Evolutionary conservation across 1,140 invertebrate species (phyloP), one percentile per base, ranked within the genome.

Genomic region (Panagrolaimus sp.): DNA sequence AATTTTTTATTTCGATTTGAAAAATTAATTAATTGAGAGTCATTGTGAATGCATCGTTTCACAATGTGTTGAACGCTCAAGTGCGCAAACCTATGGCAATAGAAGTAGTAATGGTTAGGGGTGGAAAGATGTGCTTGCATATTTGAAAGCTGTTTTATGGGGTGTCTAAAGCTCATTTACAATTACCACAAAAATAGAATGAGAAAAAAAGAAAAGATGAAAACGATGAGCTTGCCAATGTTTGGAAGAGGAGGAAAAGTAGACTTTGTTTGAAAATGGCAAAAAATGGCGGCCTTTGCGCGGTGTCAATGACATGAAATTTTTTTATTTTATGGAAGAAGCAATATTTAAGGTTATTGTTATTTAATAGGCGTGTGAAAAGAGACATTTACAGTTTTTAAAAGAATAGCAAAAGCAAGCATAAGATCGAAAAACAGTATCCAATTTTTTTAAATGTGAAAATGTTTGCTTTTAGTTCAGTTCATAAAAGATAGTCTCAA

Each of bases 21-120:
- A 58, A 21, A 58, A 58, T 58, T 58, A 58, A 58, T 58, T 58
- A 58, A 58, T 58, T 58, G 52, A 58, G 52, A 28, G 28, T 21
- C 52, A 58, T 58, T 21, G 52, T 58, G 52, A 58, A 58, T 58
- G 52, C 52, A 58, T 58, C 52, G 17, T 28, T 58, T 38, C 32
- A 38, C 32, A 38, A 4, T 38, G 32, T 38, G 32, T 38, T 38
- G 32, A 38, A 38, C 32, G 32, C 32, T 38, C 7, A 38, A 38
- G 7, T 38, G 32, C 32, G 32, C 32, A 58, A 58, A 58, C 52
- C 28, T 58, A 26, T 58, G 52, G 28, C 21, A 28, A 12, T 28
- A 24, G n/a, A 21, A 52, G n/a, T 52, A 52, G 48, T 52, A 24
- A 24, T 52, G 48, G n/a, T 52, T 21, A 52, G 21, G 52, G 15